A percentile compares a stretch with the other conserved stretches of the same genome.
Evolutionary conservation across 2,113 vertebrate species (phyloP).

Genomic region (Pelobates fuscus): DNA sequence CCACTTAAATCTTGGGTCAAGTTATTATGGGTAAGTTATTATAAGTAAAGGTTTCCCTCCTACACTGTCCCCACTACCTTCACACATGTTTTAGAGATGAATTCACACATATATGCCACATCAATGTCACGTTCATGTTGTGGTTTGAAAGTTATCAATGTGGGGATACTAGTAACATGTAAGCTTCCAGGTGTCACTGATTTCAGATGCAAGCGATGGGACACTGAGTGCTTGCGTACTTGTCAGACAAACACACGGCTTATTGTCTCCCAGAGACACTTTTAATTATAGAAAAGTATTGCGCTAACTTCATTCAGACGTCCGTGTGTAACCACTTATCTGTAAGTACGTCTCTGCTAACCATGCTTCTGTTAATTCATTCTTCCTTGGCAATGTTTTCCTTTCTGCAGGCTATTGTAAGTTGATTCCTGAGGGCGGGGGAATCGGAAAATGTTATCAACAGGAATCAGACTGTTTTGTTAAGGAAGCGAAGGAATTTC

Average conservation of each 20-base stretch:
- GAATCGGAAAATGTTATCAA: conserved; percentile 5
- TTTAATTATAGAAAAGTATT: neutral
- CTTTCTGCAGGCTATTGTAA: neutral
- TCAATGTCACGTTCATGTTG: too few relatives aligned
- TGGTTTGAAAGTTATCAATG: too few relatives aligned
- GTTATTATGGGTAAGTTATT: too few relatives aligned
- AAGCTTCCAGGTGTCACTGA: neutral
- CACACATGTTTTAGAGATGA: too few relatives aligned
- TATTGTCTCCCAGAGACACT: neutral
- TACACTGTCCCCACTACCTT: too few relatives aligned
- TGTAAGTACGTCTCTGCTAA: neutral
- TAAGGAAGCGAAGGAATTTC: neutral
- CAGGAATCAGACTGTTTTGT: neutral
- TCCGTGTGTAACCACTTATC: neutral
- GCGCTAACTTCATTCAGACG: neutral
- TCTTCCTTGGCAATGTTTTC: neutral
- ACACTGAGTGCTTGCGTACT: neutral
- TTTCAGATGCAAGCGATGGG: neutral
- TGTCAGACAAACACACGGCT: neutral
- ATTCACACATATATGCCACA: too few relatives aligned
- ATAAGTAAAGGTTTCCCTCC: too few relatives aligned
- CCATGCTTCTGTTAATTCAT: neutral
- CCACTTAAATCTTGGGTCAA: too few relatives aligned
- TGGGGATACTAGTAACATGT: too few relatives aligned
- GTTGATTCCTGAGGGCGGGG: neutral